These are phyloP conservation scores for Montipora cactus DNA, from an alignment of 64 coral and sea anemone genomes.

Conservation along the genomic window DNA sequence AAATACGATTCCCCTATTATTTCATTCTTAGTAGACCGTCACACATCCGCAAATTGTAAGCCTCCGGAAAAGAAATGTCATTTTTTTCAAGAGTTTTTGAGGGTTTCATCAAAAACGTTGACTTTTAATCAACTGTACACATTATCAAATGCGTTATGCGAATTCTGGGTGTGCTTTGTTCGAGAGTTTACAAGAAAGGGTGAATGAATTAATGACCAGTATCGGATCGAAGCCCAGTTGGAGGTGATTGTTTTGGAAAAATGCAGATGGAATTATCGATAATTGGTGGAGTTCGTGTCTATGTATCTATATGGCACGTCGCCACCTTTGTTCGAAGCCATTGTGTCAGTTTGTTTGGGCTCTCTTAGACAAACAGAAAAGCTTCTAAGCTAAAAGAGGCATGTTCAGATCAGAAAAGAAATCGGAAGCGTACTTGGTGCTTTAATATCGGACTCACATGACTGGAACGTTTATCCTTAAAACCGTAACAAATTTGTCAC, in stretches of 20 bases:
- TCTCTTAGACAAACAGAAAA: not conserved
- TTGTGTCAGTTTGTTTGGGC: not conserved
- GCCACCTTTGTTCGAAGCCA: conserved; percentile 24
- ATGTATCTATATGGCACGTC: conserved; percentile 14
- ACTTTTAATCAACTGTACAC: not conserved
- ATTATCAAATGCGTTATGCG: not conserved
- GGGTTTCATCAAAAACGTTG: not conserved
- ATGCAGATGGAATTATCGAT: not conserved
- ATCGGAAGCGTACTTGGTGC: not conserved
- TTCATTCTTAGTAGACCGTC: not conserved
- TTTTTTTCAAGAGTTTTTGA: not conserved
- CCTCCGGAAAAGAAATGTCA: not conserved
- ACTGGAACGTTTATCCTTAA: not conserved
- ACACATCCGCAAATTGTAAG: not conserved
- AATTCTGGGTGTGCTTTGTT: not conserved
- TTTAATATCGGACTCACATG: not conserved
- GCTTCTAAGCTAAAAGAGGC: not conserved
- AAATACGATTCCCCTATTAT: too few species aligned
- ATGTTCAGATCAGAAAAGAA: not conserved
- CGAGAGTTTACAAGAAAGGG: not conserved
- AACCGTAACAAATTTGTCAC: not conserved
- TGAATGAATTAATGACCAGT: not conserved
- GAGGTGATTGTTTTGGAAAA: not conserved
- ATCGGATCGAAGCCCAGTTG: not conserved
- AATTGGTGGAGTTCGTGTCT: not conserved